Evolutionary conservation across 2,113 vertebrate species (phyloP).

Genomic region (Castor canadensis): DNA sequence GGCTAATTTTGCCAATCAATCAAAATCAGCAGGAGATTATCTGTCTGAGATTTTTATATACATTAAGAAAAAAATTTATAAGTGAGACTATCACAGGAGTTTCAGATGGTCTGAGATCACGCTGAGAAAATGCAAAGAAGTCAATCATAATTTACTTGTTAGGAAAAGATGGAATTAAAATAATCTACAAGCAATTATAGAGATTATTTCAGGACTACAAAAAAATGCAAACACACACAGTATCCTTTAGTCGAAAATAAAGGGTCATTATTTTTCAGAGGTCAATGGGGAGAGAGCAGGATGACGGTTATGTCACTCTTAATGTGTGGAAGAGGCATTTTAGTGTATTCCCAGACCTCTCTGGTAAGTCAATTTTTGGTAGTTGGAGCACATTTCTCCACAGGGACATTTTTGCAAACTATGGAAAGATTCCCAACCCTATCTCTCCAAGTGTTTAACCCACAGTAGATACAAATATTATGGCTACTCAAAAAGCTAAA

Average conservation of each 20-base stretch:
- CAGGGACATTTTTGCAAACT: slow-evolving; percentile 10
- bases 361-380: neutral
- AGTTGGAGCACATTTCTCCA: neutral
- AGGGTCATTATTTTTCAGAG: neutral
- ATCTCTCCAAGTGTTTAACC: neutral
- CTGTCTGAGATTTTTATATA: neutral
- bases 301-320: neutral
- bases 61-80: slow-evolving; percentile 45
- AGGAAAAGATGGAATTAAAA: slow-evolving; percentile 52
- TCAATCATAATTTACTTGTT: slow-evolving; percentile 15
- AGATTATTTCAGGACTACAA: slow-evolving; percentile 59
- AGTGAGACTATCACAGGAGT: slow-evolving; percentile 31
- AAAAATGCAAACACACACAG: neutral
- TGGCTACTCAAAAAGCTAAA: too few relatives aligned
- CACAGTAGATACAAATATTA: neutral
- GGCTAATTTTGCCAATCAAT: slow-evolving; percentile 23
- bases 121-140: slow-evolving; percentile 50
- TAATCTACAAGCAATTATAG: neutral
- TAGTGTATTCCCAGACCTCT: neutral
- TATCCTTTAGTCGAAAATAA: neutral
- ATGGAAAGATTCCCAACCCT: neutral
- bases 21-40: neutral
- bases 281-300: neutral
- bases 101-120: slow-evolving; percentile 50
- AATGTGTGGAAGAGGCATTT: neutral